Conservation (phyloP, 1,140 invertebrate species). For the Andricus grossulariae region DNA sequence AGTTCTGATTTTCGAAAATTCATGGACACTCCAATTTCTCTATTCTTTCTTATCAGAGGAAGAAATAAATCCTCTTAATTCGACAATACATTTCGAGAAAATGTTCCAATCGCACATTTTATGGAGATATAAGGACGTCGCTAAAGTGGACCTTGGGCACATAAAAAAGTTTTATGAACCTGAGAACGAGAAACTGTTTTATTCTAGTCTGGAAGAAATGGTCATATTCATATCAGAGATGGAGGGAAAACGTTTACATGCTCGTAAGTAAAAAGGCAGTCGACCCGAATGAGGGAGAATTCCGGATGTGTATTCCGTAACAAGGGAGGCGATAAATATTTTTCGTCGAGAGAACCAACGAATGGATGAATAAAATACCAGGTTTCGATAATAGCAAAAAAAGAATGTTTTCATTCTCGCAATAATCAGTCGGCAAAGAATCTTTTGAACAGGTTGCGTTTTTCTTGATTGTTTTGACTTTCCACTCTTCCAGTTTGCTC, state of each 20-base stretch:
- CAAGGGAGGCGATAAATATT: no score
- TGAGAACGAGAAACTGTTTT: conserved; percentile 11
- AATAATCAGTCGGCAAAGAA: no score
- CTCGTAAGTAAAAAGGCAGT: background rate
- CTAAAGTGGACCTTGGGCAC: conserved; percentile 28
- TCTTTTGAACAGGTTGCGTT: no score
- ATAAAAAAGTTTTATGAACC: conserved; percentile 30
- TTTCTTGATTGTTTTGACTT: background rate
- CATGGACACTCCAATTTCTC: background rate
- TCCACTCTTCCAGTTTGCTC: background rate
- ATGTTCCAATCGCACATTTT: conserved; percentile 29
- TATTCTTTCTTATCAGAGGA: background rate
- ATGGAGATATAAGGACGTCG: conserved; percentile 27
- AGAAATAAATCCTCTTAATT: conserved; percentile 15
- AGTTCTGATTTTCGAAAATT: no score
- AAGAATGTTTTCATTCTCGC: background rate
- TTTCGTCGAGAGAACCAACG: no score
- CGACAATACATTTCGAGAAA: conserved; percentile 29
- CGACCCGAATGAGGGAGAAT: no score
- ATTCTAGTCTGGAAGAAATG: background rate
- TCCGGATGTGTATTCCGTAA: no score
- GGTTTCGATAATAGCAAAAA: background rate
- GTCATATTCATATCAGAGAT: conserved; percentile 21
- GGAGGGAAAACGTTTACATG: conserved; percentile 13
- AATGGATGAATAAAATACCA: no score